Evolutionary conservation across 2,797 vertebrate species (phyloP).

Genomic region (Acanthurus leucopareius): DNA sequence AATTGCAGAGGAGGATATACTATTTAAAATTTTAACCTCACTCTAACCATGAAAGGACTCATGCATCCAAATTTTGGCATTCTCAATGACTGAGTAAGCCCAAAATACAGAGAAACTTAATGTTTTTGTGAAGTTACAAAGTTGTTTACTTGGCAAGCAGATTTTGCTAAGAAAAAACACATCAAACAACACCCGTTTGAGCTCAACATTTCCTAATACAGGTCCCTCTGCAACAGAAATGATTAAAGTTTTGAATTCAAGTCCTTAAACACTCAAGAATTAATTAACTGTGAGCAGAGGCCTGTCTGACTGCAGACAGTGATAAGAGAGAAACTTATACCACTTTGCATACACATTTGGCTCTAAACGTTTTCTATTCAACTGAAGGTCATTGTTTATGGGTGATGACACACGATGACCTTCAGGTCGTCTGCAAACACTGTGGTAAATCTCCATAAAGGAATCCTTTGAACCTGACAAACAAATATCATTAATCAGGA

Average conservation of each 20-base stretch:
- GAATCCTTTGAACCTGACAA: neutral
- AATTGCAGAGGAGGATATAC: no score
- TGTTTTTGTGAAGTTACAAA: neutral
- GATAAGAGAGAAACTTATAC: constrained; percentile 3
- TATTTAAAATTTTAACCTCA: constrained; percentile 37
- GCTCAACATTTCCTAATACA: neutral
- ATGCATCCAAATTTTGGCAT: neutral
- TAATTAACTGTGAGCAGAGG: constrained; percentile 8
- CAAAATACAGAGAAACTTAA: neutral
- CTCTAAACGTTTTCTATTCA: constrained; percentile 12
- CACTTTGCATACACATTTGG: neutral
- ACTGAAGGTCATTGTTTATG: constrained; percentile 24
- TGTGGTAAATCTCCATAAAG: constrained; percentile 28
- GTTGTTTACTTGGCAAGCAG: neutral
- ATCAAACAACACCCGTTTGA: neutral
- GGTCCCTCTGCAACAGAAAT: neutral
- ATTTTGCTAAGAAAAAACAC: neutral
- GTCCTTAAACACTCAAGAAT: neutral
- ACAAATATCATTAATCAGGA: constrained; percentile 34
- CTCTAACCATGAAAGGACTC: constrained; percentile 46
- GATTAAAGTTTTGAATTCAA: neutral
- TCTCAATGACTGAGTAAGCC: no score
- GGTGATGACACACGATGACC: neutral
- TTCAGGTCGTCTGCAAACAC: constrained; percentile 1
- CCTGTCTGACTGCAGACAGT: neutral